These are phyloP conservation scores for Drosophila nr. perissopoda DNA, from an alignment of 2,888 invertebrate genomes.

Conservation along the genomic window DNA sequence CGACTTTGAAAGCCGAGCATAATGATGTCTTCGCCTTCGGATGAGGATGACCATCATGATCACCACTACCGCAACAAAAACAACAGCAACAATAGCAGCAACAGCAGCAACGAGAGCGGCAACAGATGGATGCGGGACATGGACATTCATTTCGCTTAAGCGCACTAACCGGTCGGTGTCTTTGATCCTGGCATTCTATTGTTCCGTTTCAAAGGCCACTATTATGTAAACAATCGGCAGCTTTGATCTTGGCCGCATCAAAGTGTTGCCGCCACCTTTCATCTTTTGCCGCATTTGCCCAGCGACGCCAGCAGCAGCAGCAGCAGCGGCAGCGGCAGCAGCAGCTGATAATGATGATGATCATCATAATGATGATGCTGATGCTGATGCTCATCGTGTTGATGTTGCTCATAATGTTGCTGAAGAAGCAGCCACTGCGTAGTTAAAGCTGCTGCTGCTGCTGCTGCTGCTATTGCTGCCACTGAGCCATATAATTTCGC, in stretches of 20 bases:
- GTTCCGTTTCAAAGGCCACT: constrained; percentile 88
- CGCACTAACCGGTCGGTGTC: constrained; percentile 79
- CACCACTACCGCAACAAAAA: constrained; percentile 29
- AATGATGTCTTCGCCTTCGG: constrained; percentile 37
- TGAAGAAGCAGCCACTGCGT: constrained; percentile 65
- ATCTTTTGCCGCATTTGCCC: constrained; percentile 74
- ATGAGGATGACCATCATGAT: constrained; percentile 57
- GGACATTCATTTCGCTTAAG: constrained; percentile 78
- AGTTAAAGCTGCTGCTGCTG: constrained; percentile 64
- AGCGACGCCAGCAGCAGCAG: constrained; percentile 58
- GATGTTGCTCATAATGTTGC: constrained; percentile 35
- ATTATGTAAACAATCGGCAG: constrained; percentile 89
- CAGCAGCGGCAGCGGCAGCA: constrained; percentile 43
- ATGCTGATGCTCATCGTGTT: constrained; percentile 29
- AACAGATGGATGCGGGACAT: constrained; percentile 46
- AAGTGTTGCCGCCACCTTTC: constrained; percentile 81
- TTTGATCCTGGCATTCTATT: constrained; percentile 86
- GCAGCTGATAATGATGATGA: constrained; percentile 44
- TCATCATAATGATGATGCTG: constrained; percentile 37
- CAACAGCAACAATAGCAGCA: constrained; percentile 12
- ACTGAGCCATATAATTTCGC: constrained; percentile 78
- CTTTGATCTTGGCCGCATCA: constrained; percentile 88
- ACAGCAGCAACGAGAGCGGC: constrained; percentile 11
- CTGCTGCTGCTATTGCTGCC: constrained; percentile 36
- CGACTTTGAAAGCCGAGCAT: constrained; percentile 46